Base-by-base conservation (phyloP, 2,797 vertebrate species). In the Ceryle rudis region DNA sequence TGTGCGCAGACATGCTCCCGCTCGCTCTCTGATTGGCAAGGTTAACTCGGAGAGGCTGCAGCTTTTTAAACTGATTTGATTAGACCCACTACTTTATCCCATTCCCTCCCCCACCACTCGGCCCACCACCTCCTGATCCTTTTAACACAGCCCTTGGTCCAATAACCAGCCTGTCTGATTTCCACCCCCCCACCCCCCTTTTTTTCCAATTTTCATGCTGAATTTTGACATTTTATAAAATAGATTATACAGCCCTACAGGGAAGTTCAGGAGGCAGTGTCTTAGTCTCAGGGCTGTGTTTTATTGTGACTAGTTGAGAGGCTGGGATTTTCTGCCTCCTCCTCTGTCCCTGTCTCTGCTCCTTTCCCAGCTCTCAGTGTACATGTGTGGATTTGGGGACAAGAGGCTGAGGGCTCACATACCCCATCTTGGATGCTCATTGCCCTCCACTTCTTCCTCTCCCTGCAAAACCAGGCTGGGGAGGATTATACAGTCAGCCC, bases 51-150 rank as follows among this genome's bases (percentile, higher is more conserved):
- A 97, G 97, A 97, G 96, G 97, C 98, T 98, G 98, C 98, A 97
- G 98, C 98, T 98, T 97, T 98, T 98, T 96, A 91, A 95, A 98
- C 97, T 98, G 98, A 99, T 99, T 99, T 98, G 98, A 99, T 99
- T 99, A 99, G 97, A 98, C 96, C 97, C 97, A 79, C 97, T 97
- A 81, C 97, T 98, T 97, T 97, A 97, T 97, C 97, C 98, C 90
- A 91, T 96, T 97, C 96, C 87, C 93, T 97, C 71, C 91, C 96
- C 97, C 94, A 97, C 96, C 33, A 46, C 90, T 81, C 83, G 90
- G 89, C 95, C 95, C 83, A 97, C 93, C 96, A 98, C 98, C 98
- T 98, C 97, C 98, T 99, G 98, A 99, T 99, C 99, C 99, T 99
- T 99, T 99, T 99, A 99, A 98, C 97, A 98, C 95, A 96, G 85